Base-by-base conservation (phyloP, 2,797 vertebrate species). In the Gorsachius magnificus region DNA sequence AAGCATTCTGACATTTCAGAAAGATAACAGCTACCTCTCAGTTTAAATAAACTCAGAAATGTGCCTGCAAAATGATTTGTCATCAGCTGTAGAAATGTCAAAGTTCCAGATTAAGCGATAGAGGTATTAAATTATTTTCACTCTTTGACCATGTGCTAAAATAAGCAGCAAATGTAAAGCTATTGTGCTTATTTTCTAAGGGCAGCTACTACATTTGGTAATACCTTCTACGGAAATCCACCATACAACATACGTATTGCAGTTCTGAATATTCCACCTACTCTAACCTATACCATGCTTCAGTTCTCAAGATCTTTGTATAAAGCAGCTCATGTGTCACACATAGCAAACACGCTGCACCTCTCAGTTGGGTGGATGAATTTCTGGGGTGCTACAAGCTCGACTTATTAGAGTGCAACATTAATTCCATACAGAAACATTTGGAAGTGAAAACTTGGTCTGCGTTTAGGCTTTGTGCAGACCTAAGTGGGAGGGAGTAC, bases 21-120 rank as follows among this genome's bases (percentile, higher is more conserved):
- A 90, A 85, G 89, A 83, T 89, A 97, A 89, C 43, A 90, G 72
- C 87, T 90, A 87, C 48, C 46, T 94, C 92, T 96, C 81, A 38
- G 56, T 88, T 93, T 83, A 94, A 84, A 94, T 82, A 86, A 92
- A 95, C 50, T 91, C 83, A 84, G 56, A 89, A 79, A 83, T 78
- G 53, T 84, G 82, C 78, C 84, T 72, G 63, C 54, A 89, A 94
- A 97, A 91, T 61, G 0, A 91, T 92, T 92, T 95, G 69, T 91
- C 93, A 93, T 79, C 11, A 8, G 38, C 74, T 90, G 90, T 45
- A 90, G 91, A 94, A 96, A 89, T 29, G 36, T 94, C 90, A 95
- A 57, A 71, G 50, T 84, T 95, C 48, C 80, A 76, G 82, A 80
- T 91, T 77, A 95, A 95, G 74, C 1, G 14, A 71, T 1, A 80